Evolutionary conservation across 2,113 vertebrate genomes (phyloP).

Genomic region (Sakesphorus luctuosus): DNA sequence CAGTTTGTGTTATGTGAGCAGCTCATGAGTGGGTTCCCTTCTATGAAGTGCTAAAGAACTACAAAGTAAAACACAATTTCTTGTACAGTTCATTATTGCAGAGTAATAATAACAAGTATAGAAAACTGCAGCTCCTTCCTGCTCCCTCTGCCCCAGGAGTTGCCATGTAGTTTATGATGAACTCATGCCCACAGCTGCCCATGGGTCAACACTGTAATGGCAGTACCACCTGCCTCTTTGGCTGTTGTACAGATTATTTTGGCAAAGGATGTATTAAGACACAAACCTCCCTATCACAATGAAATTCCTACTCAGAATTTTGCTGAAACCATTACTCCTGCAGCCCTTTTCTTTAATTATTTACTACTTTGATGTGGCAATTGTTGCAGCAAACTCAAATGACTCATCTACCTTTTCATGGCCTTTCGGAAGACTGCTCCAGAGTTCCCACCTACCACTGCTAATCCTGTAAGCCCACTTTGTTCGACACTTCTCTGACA

Average conservation of each 20-base stretch:
- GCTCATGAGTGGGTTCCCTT: neutral
- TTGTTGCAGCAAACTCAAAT: neutral
- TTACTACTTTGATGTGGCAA: neutral
- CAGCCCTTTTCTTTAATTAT: neutral
- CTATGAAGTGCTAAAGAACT: neutral
- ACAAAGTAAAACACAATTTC: neutral
- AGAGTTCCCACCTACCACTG: neutral
- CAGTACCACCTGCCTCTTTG: neutral
- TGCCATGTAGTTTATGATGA: neutral
- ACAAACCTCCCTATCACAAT: neutral
- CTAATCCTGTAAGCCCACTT: neutral
- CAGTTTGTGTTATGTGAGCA: neutral
- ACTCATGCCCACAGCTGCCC: neutral
- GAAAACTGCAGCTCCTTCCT: neutral
- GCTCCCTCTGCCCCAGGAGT: neutral
- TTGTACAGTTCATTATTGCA: neutral
- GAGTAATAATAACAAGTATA: neutral
- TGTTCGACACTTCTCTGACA: neutral
- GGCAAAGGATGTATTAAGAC: neutral
- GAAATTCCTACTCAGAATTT: neutral
- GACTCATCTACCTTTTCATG: neutral
- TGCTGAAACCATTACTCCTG: neutral
- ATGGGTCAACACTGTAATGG: neutral
- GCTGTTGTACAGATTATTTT: neutral
- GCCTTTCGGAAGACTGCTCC: neutral